Percentiles rank a stretch among this genome's conserved stretches.
phyloP scores from a whole-genome alignment of 2,797 vertebrate genomes.

The Botia almorhae region DNA sequence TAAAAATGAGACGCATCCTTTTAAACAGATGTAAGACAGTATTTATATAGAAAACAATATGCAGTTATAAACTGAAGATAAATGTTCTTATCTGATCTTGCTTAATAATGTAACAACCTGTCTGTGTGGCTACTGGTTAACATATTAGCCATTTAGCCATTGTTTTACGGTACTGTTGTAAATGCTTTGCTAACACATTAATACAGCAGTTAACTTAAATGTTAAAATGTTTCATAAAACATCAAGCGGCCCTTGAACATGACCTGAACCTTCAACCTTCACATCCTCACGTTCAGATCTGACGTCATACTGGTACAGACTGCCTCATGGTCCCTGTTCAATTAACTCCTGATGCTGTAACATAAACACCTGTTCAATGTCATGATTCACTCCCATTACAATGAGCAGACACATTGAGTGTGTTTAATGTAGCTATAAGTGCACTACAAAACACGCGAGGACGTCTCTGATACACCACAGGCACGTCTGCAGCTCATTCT shows the following conservation, averaged over 20 bases:
- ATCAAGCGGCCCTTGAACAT: background rate
- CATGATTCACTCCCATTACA: no score
- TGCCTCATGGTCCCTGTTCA: no score
- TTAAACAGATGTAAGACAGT: background rate
- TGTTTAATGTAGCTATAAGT: no score
- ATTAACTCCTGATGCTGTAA: no score
- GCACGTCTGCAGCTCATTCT: constrained; percentile 14
- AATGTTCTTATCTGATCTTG: no score
- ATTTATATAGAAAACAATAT: background rate
- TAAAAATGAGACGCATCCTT: background rate
- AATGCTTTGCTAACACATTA: background rate
- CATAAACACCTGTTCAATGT: no score
- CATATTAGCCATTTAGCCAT: no score
- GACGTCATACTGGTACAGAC: no score
- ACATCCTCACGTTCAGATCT: background rate
- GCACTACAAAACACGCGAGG: background rate
- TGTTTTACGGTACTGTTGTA: background rate
- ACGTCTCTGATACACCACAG: constrained; percentile 4
- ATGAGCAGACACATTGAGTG: no score
- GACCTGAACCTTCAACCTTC: background rate
- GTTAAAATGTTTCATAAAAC: background rate
- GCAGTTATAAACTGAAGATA: background rate
- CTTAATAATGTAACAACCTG: no score
- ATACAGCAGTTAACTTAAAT: background rate
- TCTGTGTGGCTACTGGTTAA: no score